phyloP scores from a whole-genome alignment of 2,797 vertebrate species.

The Fundulus diaphanus region DNA sequence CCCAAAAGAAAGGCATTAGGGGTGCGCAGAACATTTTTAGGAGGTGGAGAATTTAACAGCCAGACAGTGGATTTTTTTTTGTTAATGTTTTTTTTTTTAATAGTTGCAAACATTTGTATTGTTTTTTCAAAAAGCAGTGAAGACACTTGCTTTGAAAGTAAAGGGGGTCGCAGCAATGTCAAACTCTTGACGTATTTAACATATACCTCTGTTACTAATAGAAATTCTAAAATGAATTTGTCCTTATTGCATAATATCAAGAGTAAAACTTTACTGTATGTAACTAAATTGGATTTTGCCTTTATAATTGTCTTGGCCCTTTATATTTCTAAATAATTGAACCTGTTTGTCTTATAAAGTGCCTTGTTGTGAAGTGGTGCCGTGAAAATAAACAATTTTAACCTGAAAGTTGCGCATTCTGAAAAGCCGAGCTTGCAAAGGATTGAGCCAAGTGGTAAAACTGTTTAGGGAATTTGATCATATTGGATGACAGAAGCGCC shows the following conservation, averaged over 20 bases:
- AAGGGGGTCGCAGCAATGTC: not conserved
- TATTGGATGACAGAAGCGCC: not conserved
- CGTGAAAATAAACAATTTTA: not conserved
- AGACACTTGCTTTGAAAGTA: not conserved
- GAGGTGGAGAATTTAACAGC: constrained; percentile 16
- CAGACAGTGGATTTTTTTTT: constrained; percentile 13
- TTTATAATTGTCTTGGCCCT: not conserved
- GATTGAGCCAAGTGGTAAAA: not conserved
- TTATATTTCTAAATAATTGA: not conserved
- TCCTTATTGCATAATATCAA: not conserved
- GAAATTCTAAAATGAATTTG: not conserved
- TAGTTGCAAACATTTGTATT: not conserved
- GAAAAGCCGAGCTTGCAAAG: not conserved
- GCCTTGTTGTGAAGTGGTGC: not conserved
- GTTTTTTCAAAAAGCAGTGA: not conserved
- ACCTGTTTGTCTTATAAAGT: not conserved
- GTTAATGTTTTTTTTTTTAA: not conserved
- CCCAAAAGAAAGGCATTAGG: constrained; percentile 21
- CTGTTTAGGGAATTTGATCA: not conserved
- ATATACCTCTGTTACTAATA: not conserved
- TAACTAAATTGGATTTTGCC: not conserved
- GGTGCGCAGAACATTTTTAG: constrained; percentile 21
- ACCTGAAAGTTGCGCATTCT: not conserved
- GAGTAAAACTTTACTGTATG: not conserved
- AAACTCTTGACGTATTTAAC: too few relatives aligned